Evolutionary conservation across 2,888 invertebrate genomes (phyloP).

Genomic region (Allolobophora icterica): DNA sequence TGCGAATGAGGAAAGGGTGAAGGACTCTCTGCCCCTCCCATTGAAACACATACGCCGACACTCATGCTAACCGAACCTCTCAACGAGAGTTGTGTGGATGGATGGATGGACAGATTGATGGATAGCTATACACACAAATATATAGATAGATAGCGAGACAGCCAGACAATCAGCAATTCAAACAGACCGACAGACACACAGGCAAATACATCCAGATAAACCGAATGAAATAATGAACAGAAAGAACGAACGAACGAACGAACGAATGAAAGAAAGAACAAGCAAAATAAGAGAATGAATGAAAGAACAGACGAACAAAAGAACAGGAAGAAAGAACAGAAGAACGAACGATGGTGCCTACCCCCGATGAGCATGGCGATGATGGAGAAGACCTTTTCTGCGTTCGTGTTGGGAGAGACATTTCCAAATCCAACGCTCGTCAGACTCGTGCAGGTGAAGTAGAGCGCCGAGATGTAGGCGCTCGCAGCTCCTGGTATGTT

Average conservation of each 20-base stretch:
- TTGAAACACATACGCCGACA: neutral
- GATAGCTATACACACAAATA: neutral
- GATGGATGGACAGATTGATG: neutral
- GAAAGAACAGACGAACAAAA: neutral
- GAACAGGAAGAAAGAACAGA: neutral
- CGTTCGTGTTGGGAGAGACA: conserved; percentile 91
- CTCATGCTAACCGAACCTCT: neutral
- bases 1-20: neutral
- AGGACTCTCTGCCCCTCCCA: neutral
- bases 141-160: neutral
- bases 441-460: conserved; percentile 93
- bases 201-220: neutral
- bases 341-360: conserved; percentile 65
- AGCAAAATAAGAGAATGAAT: neutral
- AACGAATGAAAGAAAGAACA: neutral
- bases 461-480: conserved; percentile 86
- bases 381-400: conserved; percentile 93
- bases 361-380: conserved; percentile 95
- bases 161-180: too few species aligned
- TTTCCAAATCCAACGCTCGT: conserved; percentile 97
- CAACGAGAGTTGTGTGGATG: neutral
- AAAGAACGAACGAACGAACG: neutral
- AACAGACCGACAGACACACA: too few species aligned
- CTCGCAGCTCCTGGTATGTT: conserved; percentile 76
- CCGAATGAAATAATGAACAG: neutral